phyloP scores from a whole-genome alignment of 1,140 invertebrate species.

The Andrena cerasifolii region DNA sequence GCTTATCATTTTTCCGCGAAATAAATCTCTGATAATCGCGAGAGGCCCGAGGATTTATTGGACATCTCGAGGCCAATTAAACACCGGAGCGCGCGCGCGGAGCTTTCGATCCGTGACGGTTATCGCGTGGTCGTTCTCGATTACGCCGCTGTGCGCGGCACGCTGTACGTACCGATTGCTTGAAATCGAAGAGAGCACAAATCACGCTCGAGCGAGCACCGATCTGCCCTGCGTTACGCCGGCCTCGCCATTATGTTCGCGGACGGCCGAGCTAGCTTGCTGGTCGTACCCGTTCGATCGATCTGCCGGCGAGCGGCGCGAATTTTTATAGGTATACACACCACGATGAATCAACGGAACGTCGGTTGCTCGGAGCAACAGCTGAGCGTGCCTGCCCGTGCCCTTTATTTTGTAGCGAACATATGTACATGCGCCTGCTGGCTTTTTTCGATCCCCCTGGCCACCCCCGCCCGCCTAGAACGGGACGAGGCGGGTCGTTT shows the following conservation, averaged over 20 bases:
- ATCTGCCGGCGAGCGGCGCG: background rate
- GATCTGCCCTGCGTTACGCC: conserved; percentile 8
- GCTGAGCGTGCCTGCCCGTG: background rate
- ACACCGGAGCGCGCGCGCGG: conserved; percentile 37
- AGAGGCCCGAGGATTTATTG: conserved; percentile 50
- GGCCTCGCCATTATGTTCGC: conserved; percentile 21
- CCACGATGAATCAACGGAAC: background rate
- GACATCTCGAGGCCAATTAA: conserved; percentile 58
- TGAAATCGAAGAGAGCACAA: conserved; percentile 47
- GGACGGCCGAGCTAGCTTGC: background rate
- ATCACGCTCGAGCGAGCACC: conserved; percentile 47
- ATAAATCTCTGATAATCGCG: conserved; percentile 56
- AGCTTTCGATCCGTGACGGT: conserved; percentile 60
- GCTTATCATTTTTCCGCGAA: conserved; percentile 29
- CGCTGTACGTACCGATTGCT: conserved; percentile 15
- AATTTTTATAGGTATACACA: background rate
- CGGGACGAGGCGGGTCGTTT: no score
- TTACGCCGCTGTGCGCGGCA: no score
- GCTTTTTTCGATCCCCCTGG: no score
- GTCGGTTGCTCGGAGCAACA: background rate
- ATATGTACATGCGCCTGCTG: background rate
- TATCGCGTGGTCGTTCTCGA: conserved; percentile 59
- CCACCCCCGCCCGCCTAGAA: no score
- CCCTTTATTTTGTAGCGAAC: background rate
- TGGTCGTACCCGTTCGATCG: background rate